phyloP scores from a whole-genome alignment of 1,140 invertebrate species.

The Eriocheir sinensis region DNA sequence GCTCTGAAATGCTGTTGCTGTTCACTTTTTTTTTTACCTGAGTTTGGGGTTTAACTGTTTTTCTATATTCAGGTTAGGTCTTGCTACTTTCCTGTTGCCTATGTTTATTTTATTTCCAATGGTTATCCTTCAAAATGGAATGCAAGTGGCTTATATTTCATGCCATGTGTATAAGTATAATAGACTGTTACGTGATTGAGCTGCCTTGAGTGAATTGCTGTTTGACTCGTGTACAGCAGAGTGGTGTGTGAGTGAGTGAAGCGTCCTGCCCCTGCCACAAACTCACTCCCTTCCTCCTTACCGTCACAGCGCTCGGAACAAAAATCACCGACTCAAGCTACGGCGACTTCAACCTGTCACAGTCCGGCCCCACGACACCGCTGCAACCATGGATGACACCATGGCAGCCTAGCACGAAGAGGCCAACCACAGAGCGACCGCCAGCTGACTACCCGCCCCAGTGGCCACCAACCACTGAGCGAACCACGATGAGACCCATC shows the following conservation, averaged over 20 bases:
- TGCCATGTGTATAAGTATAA: background rate
- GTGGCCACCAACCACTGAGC: background rate
- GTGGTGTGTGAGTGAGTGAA: background rate
- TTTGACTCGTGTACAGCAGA: background rate
- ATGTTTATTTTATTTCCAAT: too few relatives aligned
- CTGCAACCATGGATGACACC: slow-evolving; percentile 57
- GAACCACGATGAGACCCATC: background rate
- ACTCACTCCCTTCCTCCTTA: background rate
- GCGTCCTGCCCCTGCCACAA: background rate
- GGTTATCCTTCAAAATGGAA: too few relatives aligned
- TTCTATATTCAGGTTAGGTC: too few relatives aligned
- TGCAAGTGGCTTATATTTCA: too few relatives aligned
- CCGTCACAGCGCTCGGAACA: slow-evolving; percentile 1
- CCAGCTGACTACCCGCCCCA: background rate
- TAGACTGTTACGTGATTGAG: background rate
- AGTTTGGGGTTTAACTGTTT: too few relatives aligned
- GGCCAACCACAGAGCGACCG: slow-evolving; percentile 27
- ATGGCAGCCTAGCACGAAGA: slow-evolving; percentile 7
- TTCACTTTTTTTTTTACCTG: background rate
- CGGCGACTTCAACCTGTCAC: slow-evolving; percentile 48
- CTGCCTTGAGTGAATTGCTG: background rate
- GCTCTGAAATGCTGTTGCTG: background rate
- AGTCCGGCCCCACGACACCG: slow-evolving; percentile 7
- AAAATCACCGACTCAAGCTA: slow-evolving; percentile 44
- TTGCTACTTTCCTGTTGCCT: too few relatives aligned